Base-by-base conservation (phyloP, 1,140 invertebrate species). In the Pantala flavescens region DNA sequence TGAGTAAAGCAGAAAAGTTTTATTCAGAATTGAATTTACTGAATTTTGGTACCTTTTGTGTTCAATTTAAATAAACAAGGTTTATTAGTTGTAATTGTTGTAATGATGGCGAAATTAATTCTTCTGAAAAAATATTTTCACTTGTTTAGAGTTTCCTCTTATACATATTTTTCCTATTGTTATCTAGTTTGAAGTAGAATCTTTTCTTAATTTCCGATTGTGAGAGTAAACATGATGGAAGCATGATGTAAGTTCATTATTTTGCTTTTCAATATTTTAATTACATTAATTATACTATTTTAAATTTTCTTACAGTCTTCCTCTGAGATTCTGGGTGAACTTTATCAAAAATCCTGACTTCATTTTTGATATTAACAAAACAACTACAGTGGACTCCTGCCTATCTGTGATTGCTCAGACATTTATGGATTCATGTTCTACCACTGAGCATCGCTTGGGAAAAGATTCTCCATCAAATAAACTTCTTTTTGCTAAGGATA, bases 281-380 rank as follows among this genome's bases (percentile, higher is more conserved):
- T 36, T 36, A 9, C 1, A 0, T 71, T 71, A 70, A 75, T 43
- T 72, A 7, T 72, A 36, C 73, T 73, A 73, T 7, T 72, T 73
- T 76, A 74, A 74, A 77, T 77, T 79, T 77, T 77, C 78, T 80
- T 83, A 75, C 78, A 94, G 94, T 85, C 88, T 97, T 81, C 94
- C 95, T 55, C 85, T 98, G 71, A 87, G 96, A 78, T 97, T 98
- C 86, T 98, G 96, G 96, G 93, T 97, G 19, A 97, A 97, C 84
- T 93, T 98, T 78, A 96, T 98, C 74, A 98, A 97, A 83, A 97
- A 97, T 87, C 95, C 96, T 10, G 94, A 98, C 83, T 97, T 96
- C 82, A 94, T 98, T 82, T 97, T 98, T 82, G 96, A 98, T 84
- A 93, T 98, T 71, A 93, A 96, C 79, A 97, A 97, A 84, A 95